Evolutionary conservation across 2,797 vertebrate species (phyloP), one percentile per base, ranked within the genome.

Genomic region (Myiotriccus ornatus): DNA sequence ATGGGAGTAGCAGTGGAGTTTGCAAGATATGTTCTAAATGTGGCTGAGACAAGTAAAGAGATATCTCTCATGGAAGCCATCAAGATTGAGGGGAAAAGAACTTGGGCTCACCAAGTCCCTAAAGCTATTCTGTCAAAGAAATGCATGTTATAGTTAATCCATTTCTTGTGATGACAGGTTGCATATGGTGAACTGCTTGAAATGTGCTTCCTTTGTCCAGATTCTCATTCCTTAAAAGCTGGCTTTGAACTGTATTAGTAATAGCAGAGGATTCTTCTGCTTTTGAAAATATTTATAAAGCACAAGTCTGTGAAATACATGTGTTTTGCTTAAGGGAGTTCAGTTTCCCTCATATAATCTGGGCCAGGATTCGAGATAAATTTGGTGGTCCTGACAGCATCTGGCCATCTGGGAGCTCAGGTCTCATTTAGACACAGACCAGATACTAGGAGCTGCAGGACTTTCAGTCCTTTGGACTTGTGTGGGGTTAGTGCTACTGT

Each of bases 61-160:
- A 81, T 84, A 89, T 92, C 32, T 84, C 71, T 91, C 53, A 37
- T 24, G 68, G 67, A 94, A 37, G 68, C n/a, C n/a, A 4, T 87
- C 39, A 65, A 75, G 92, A 85, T 22, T 37, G 78, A 89, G 27
- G 19, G 35, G 52, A 80, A 87, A 83, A 94, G 86, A 94, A 87
- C 56, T 73, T 92, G 93, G 80, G 7, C n/a, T 96, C 56, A 74
- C 55, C 43, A 65, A 94, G 55, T n/a, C 52, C 68, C 96, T 92
- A 37, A 85, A 96, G 84, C 34, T 89, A 43, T 88, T 73, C 55
- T 96, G 87, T 96, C 84, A 94, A 90, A 87, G 41, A 90, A 93
- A 88, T 85, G 52, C 22, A 70, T 81, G 76, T 95, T 94, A 43
- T 77, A 47, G 49, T 69, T 95, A 95, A 97, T 93, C 27, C 15